Evolutionary conservation across 2,888 invertebrate genomes (phyloP).

Genomic region (Drosophila vallismaia): DNA sequence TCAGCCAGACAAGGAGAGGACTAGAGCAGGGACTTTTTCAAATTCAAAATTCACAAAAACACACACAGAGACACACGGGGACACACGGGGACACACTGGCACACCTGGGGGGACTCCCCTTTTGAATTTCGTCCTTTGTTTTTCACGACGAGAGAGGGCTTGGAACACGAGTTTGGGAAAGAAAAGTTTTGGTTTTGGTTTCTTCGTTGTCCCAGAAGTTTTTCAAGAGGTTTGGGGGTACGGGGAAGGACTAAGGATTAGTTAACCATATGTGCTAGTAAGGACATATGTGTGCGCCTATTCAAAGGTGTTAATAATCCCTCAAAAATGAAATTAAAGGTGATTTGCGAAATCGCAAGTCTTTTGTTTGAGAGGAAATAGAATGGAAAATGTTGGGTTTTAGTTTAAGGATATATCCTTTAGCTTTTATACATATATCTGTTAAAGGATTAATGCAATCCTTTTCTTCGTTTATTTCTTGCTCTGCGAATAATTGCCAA

Average conservation of each 20-base stretch:
- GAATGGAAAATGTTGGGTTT: not conserved
- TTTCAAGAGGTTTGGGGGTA: not conserved
- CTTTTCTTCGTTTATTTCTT: constrained; percentile 9
- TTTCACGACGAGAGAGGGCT: constrained; percentile 22
- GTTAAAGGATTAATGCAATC: constrained; percentile 6
- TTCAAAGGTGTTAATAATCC: constrained; percentile 33
- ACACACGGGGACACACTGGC: constrained; percentile 32
- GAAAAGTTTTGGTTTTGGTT: constrained; percentile 74
- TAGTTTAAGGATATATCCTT: not conserved
- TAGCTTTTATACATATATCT: not conserved
- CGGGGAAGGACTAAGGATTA: constrained; percentile 18
- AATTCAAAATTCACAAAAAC: constrained; percentile 60
- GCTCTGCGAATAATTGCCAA: constrained; percentile 60
- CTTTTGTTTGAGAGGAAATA: not conserved
- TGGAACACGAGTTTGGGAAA: constrained; percentile 78
- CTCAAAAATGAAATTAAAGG: constrained; percentile 4
- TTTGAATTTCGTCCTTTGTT: constrained; percentile 23
- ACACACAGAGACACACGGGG: constrained; percentile 28
- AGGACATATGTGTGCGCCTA: not conserved
- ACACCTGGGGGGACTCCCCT: constrained; percentile 20
- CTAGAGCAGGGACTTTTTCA: constrained; percentile 13
- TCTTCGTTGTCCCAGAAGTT: constrained; percentile 63
- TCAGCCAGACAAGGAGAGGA: constrained; percentile 30
- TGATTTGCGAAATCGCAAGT: not conserved
- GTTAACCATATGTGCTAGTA: constrained; percentile 26